Percentiles rank a stretch among this genome's conserved stretches.
These are phyloP conservation scores for Psilopogon haemacephalus DNA, from an alignment of 2,113 vertebrate genomes.

Conservation along the genomic window DNA sequence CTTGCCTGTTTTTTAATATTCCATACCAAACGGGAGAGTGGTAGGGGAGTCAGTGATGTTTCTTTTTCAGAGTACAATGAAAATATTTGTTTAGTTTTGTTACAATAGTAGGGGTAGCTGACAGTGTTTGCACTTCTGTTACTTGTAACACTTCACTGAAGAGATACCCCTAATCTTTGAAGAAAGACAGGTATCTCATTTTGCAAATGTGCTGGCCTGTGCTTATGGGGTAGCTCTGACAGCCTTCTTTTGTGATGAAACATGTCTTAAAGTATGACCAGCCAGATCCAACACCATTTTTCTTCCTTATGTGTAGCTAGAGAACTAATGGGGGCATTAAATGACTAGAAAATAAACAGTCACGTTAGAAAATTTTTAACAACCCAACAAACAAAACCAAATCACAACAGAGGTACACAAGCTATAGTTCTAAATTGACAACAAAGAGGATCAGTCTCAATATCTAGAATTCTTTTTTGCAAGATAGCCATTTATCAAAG, in stretches of 20 bases:
- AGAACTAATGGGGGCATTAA: background rate
- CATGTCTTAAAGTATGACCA: background rate
- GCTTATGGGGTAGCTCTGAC: background rate
- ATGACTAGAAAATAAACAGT: background rate
- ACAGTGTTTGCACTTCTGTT: background rate
- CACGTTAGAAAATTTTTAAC: background rate
- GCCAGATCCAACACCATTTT: background rate
- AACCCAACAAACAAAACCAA: background rate
- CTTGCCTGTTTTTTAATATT: background rate
- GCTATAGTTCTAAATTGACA: background rate
- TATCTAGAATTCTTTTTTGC: background rate
- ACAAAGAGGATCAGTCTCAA: background rate
- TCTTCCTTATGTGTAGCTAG: background rate
- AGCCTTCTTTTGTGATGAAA: background rate
- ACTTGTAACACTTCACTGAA: conserved; percentile 6
- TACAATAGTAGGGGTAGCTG: conserved; percentile 12
- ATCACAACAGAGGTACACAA: background rate
- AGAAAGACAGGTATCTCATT: background rate
- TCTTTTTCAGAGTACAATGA: background rate
- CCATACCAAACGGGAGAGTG: background rate
- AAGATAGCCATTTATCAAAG: background rate
- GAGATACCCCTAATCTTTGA: background rate
- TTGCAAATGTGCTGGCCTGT: background rate
- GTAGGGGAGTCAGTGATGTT: background rate
- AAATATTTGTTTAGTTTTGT: conserved; percentile 25